Evolutionary conservation across 2,888 invertebrate genomes (phyloP), one percentile per base, ranked within the genome.

Genomic region (Phyto melanocephala): DNA sequence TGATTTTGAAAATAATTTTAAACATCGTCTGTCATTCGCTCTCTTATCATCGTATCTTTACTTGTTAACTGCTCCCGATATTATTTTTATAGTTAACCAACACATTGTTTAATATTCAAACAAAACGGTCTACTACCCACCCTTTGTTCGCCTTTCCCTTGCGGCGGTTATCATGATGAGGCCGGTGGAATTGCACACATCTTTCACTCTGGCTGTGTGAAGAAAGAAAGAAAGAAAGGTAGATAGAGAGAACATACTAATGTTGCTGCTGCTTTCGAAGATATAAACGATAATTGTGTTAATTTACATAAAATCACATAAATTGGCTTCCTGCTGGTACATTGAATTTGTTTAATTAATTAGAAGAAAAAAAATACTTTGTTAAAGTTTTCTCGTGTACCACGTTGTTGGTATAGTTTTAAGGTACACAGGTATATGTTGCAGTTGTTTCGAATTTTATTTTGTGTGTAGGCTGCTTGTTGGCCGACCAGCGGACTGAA

Each of bases 291-390:
- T 82, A 84, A 81, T 84, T 83, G 58, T 68, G 68, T 72, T 78
- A 80, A 84, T 85, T 84, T 76, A 81, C 84, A 84, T 81, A 83
- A 84, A 83, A 83, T 60, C 79, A 80, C 80, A 83, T 84, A 81
- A 81, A 77, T 81, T 78, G 79, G 68, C 75, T 72, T 70, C 83
- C 80, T 63, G 80, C 75, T 80, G 75, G 54, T 80, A 65, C 75
- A 47, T 82, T 81, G 81, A 75, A 78, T 81, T 81, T 78, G 65
- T 82, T 82, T 82, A 82, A 82, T 82, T 82, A 82, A 78, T 78
- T 82, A 75, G 63, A 56, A n/a, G n/a, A 42, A 70, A 71, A 76
- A 60, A 75, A 78, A 83, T 45, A 74, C 76, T 72, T 70, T 75
- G 75, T 68, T 77, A 15, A 22, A 50, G 28, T 10, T 15, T 28